Percentiles rank a stretch among this genome's conserved stretches.
Evolutionary conservation across 2,797 vertebrate genomes (phyloP).

Genomic region (Eremophila alpestris): DNA sequence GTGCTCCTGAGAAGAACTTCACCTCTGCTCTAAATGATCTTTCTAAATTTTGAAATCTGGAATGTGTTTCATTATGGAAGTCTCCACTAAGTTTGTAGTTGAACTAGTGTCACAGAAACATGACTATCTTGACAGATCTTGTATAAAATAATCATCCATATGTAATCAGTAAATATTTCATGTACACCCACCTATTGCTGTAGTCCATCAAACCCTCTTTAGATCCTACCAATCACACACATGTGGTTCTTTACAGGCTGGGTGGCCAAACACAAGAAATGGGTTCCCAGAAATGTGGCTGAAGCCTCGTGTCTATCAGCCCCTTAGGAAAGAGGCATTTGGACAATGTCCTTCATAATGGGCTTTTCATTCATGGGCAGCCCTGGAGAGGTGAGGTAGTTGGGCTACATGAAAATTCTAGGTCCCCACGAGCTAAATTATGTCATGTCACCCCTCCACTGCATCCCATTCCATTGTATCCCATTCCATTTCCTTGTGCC

Average conservation of each 20-base stretch:
- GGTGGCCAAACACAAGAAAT: neutral
- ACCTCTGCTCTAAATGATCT: neutral
- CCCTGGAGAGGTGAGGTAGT: neutral
- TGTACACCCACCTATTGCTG: neutral
- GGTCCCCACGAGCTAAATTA: neutral
- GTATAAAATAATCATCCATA: neutral
- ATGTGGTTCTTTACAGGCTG: no score
- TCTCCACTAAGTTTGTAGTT: neutral
- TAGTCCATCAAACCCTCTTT: neutral
- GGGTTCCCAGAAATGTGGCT: neutral
- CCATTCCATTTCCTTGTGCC: neutral
- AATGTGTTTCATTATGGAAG: neutral
- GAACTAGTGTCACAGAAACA: neutral
- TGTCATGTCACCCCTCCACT: neutral
- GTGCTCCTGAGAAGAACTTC: neutral
- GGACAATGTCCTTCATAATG: neutral
- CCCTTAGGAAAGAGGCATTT: neutral
- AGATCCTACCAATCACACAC: neutral
- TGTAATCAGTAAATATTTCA: neutral
- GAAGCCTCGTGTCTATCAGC: fast-evolving
- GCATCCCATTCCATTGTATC: neutral
- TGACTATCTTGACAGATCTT: neutral
- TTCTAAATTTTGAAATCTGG: neutral
- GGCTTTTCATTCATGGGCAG: neutral
- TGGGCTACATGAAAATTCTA: no score